Evolutionary conservation across 2,797 vertebrate species (phyloP), one percentile per base, ranked within the genome.

Genomic region (Sarcophilus harrisii): DNA sequence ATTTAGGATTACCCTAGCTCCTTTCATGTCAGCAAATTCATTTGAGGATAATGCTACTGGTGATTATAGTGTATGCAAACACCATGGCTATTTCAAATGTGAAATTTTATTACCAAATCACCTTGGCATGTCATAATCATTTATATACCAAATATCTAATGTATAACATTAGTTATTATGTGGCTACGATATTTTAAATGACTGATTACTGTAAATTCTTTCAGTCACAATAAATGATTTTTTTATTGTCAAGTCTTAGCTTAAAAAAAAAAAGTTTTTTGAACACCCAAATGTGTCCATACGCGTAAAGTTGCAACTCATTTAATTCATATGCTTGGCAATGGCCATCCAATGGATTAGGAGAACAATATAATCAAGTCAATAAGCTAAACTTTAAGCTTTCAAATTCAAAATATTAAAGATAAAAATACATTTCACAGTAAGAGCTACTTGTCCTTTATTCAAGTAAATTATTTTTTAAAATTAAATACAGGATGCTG

Each of bases 401-500:
- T 93, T 27, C 93, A 91, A 95, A 92, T 54, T 12, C 57, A 89
- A 91, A 96, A 93, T 54, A 92, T 58, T 92, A 87, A 97, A 95
- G 94, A 90, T 95, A 57, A 96, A 97, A 97, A 59, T 95, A 93
- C 92, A 96, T 95, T 96, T 96, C 90, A 96, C 38, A 91, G 29
- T 92, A 38, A 92, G 58, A 54, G 0, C 93, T 0, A 54, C 54
- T 96, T 95, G 96, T 94, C 13, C 54, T 97, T 96, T 95, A 98
- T 97, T 98, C 95, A 97, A 97, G 97, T 97, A 96, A 94, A 89
- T 87, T 55, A 95, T 95, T 94, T n/a, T 96, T 94, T 57, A 93
- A 45, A 93, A 73, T 94, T 54, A 95, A 96, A 96, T 90, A 97
- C 96, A 97, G 18, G 49, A 96, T 38, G 92, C 92, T 81, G 73